phyloP scores from a whole-genome alignment of 2,113 vertebrate species.

The Desmodus rotundus region DNA sequence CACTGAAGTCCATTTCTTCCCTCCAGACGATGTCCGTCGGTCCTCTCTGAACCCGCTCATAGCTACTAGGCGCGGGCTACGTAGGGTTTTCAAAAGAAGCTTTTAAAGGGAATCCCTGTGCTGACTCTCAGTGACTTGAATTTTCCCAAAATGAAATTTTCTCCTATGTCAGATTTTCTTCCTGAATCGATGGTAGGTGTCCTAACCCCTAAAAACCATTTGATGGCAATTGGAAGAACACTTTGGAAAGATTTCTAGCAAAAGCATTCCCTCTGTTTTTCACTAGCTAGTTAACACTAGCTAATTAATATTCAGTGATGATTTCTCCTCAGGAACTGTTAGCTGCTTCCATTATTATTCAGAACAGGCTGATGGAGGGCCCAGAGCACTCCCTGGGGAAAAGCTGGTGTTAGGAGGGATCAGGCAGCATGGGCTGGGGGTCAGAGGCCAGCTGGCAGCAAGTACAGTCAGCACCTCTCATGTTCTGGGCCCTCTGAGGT shows the following conservation, averaged over 20 bases:
- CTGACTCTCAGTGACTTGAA: neutral
- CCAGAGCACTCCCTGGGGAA: neutral
- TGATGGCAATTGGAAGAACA: neutral
- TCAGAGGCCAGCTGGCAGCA: neutral
- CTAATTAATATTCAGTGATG: slow-evolving; percentile 21
- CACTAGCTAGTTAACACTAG: neutral
- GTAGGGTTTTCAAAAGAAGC: neutral
- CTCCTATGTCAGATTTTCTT: neutral
- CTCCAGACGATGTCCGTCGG: neutral
- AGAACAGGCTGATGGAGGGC: neutral
- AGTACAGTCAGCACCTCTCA: neutral
- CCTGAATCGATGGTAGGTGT: neutral
- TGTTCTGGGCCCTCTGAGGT: neutral
- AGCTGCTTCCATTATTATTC: neutral
- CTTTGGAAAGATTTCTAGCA: neutral
- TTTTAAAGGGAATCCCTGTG: neutral
- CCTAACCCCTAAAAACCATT: neutral
- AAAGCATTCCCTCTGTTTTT: neutral
- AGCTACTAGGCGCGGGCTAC: neutral
- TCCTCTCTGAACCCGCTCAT: neutral
- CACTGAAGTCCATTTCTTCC: neutral
- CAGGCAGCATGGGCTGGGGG: neutral
- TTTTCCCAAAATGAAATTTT: neutral
- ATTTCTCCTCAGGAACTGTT: neutral
- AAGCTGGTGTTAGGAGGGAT: neutral